phyloP scores from a whole-genome alignment of 1,140 invertebrate species.

The Drosophila leontia region DNA sequence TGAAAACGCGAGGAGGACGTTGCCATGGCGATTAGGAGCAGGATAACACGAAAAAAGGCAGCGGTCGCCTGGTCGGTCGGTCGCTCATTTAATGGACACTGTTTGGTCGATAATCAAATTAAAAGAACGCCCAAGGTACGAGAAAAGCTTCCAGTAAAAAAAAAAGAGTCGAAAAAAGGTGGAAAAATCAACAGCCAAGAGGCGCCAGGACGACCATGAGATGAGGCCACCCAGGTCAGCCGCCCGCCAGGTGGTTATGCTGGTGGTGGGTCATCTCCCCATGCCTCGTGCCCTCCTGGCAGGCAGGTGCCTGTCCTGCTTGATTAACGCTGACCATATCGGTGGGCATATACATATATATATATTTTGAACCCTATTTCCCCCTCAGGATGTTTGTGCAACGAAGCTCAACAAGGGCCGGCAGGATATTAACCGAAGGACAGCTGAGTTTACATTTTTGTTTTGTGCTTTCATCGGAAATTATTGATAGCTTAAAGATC shows the following conservation, averaged over 20 bases:
- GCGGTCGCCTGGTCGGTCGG: slow-evolving; percentile 53
- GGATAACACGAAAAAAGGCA: slow-evolving; percentile 58
- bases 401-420: slow-evolving; percentile 44
- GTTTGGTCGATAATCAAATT: slow-evolving; percentile 85
- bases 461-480: not conserved
- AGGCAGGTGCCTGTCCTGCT: slow-evolving; percentile 64
- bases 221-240: slow-evolving; percentile 31
- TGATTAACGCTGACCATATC: slow-evolving; percentile 64
- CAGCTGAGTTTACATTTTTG: slow-evolving; percentile 2
- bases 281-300: not conserved
- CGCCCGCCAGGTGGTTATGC: not conserved
- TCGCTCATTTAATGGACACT: slow-evolving; percentile 82
- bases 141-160: slow-evolving; percentile 4
- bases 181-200: slow-evolving; percentile 16
- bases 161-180: not conserved
- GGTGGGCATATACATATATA: too few relatives aligned
- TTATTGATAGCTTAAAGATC: slow-evolving; percentile 2
- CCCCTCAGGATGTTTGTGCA: slow-evolving; percentile 17
- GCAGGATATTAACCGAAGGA: slow-evolving; percentile 8
- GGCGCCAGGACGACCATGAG: slow-evolving; percentile 49
- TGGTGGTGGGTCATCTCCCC: not conserved
- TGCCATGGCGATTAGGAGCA: slow-evolving; percentile 68
- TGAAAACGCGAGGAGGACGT: slow-evolving; percentile 64
- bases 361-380: not conserved
- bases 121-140: slow-evolving; percentile 50